A percentile compares a stretch with the other conserved stretches of the same genome.
Evolutionary conservation across 2,797 vertebrate species (phyloP).

Genomic region (Mastacembelus armatus): DNA sequence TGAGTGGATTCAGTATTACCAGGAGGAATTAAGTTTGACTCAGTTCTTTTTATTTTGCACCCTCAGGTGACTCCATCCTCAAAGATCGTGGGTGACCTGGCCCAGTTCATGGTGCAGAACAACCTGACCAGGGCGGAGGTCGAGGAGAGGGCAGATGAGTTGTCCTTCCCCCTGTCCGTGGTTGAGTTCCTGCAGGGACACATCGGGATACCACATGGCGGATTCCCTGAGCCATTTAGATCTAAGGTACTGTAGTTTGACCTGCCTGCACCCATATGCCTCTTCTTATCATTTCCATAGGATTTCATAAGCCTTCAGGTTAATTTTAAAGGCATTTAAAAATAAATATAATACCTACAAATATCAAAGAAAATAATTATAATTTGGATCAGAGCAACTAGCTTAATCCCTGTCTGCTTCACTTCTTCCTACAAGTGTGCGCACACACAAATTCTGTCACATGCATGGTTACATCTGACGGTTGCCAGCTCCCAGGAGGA

Average conservation of each 20-base stretch:
- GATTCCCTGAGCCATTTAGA: slow-evolving; percentile 94
- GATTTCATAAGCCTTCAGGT: too few species aligned
- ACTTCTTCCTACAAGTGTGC: background rate
- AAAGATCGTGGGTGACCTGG: slow-evolving; percentile 96
- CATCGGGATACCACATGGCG: slow-evolving; percentile 91
- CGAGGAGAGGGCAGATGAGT: slow-evolving; percentile 91
- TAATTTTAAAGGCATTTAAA: background rate
- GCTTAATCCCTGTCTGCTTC: background rate
- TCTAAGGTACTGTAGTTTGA: slow-evolving; percentile 82
- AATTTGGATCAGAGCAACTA: too few species aligned
- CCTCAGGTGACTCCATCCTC: slow-evolving; percentile 93
- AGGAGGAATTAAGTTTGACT: background rate
- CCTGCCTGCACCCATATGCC: too few species aligned
- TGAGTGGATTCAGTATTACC: background rate
- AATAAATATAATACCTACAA: background rate
- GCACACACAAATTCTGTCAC: slow-evolving; percentile 12
- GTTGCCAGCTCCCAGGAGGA: slow-evolving; percentile 4
- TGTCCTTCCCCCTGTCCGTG: slow-evolving; percentile 94
- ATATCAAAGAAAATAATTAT: too few species aligned
- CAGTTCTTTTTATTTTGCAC: background rate
- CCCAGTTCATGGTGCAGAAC: slow-evolving; percentile 99
- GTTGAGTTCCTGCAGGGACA: slow-evolving; percentile 95
- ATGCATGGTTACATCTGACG: slow-evolving; percentile 33
- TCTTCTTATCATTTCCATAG: too few species aligned
- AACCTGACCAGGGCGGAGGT: slow-evolving; percentile 86